Base-by-base conservation (phyloP, 2,888 invertebrate species). In the Phaedon cochleariae region DNA sequence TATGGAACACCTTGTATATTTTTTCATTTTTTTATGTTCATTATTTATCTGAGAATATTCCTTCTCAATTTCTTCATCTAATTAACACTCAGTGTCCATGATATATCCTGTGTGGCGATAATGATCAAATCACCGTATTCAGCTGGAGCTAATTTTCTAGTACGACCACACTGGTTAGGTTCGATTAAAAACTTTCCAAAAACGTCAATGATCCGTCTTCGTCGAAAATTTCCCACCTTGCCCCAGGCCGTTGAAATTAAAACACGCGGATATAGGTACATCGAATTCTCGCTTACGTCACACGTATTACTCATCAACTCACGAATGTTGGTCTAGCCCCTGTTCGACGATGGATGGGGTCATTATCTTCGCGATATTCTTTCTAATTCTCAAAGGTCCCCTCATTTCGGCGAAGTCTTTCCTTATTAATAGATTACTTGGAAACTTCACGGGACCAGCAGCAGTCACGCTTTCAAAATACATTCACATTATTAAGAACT, bases 181-280 rank as follows among this genome's bases (percentile, higher is more conserved):
- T n/a, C n/a, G n/a, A n/a, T n/a, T n/a, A n/a, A n/a, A n/a, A n/a
- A n/a, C n/a, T n/a, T n/a, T n/a, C n/a, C n/a, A 20, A 60, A 53
- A 60, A 34, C 37, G 52, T 60, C 53, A 37, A 29, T 57, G 57
- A 60, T 53, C 61, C 12, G 41, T 41, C 41, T 34, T 41, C 26
- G 31, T 34, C 53, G 54, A 53, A n/a, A 61, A 61, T 61, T 61
- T 46, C 61, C 54, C 53, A 61, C 46, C 60, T 53, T 45, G 60
- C 60, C 53, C 31, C 18, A 37, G 60, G 60, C 52, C n/a, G 45
- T 26, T 41, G 12, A 29, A 45, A 29, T 17, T 22, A 26, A 37
- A 58, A 54, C 26, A 61, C 21, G 54, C 61, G 60, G 60, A 60
- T 60, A 53, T 60, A 2, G 12, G 34, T n/a, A 51, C 37, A 60